Evolutionary conservation across 2,888 invertebrate genomes (phyloP), one percentile per base, ranked within the genome.

Genomic region (Melangyna quadrimaculata): DNA sequence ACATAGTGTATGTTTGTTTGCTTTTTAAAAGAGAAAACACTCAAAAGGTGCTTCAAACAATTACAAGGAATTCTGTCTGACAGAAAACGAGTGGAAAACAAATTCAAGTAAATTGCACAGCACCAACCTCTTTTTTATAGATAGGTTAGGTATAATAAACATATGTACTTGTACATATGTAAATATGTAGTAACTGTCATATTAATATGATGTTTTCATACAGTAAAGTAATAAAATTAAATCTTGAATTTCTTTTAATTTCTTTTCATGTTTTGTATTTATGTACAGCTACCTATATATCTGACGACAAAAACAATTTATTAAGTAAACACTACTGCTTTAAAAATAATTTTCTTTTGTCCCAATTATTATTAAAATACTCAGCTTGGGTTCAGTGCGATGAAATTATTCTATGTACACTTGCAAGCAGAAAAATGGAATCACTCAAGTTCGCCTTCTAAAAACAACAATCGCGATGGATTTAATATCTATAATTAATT

Each of bases 1-100:
- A 40, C n/a, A n/a, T n/a, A n/a, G n/a, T n/a, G n/a, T n/a, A 77
- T 65, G 40, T 61, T 19, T 53, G 17, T 59, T 57, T 51, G 65
- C 29, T 55, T 67, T 45, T 37, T 65, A 67, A 71, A 2, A 72
- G n/a, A 65, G 57, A 65, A 71, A 67, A 32, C 67, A 79, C 78
- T 73, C 35, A 40, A 73, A 77, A 14, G 8, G 1, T 24, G 22
- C 65, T 65, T 65, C 19, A 45, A 17, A 45, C 32, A 45, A 45
- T 65, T 65, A 45, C 61, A 61, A 40, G 61, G 17, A 27, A 27
- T 40, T 40, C n/a, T n/a, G 61, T 61, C 59, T 24, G 17, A 10
- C 24, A 8, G n/a, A n/a, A 40, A 61, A 61, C 40, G 4, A 37
- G 12, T 17, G 14, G 0, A 19, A 57, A 32, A 24, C 3, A 51